These are phyloP conservation scores for Zaprionus tsacasi DNA, from an alignment of 1,140 invertebrate genomes.

Conservation along the genomic window DNA sequence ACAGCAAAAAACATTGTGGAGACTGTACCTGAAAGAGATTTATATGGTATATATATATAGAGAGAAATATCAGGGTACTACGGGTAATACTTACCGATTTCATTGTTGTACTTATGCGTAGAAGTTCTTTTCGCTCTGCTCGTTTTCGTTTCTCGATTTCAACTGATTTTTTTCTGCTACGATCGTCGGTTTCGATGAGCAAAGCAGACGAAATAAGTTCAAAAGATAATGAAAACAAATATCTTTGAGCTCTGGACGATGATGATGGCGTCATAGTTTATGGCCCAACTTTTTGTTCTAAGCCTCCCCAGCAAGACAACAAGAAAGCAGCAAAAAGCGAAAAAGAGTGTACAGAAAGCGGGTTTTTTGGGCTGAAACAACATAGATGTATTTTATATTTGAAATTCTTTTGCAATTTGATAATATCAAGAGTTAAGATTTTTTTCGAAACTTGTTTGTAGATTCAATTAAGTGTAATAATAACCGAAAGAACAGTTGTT, in stretches of 20 bases:
- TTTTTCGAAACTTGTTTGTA: neutral
- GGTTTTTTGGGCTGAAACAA: too few species aligned
- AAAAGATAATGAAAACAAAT: constrained; percentile 71
- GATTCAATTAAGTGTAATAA: neutral
- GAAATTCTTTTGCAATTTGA: neutral
- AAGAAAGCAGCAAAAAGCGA: constrained; percentile 14
- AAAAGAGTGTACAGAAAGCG: constrained; percentile 40
- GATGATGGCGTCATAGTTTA: constrained; percentile 76
- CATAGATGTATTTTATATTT: neutral
- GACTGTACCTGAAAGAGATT: constrained; percentile 31
- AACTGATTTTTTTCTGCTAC: constrained; percentile 52
- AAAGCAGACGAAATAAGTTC: constrained; percentile 68
- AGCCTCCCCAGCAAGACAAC: neutral
- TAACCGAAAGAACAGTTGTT: constrained; percentile 46
- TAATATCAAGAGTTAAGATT: neutral
- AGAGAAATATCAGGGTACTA: neutral
- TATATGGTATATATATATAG: too few species aligned
- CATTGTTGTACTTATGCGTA: constrained; percentile 43
- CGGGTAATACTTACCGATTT: constrained; percentile 39
- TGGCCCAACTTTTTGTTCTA: constrained; percentile 61
- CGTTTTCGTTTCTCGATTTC: constrained; percentile 33
- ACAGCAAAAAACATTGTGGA: constrained; percentile 14
- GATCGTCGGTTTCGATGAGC: constrained; percentile 56
- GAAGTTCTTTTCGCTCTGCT: constrained; percentile 31
- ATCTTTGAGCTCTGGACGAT: constrained; percentile 47